Evolutionary conservation across 2,888 invertebrate species (phyloP), one percentile per base, ranked within the genome.

Genomic region (Thymelicus lineola): DNA sequence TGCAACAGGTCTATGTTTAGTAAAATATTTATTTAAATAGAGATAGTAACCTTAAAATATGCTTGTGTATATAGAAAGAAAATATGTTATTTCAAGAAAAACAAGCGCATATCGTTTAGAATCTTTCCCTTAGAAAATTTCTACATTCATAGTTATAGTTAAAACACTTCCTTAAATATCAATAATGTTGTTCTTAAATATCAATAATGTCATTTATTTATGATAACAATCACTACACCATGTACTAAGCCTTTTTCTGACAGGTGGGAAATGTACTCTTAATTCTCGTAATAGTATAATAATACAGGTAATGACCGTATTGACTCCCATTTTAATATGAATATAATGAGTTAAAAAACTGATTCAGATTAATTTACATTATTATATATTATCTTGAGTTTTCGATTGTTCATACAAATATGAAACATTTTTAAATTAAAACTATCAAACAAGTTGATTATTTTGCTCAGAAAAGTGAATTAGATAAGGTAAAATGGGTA

Each of bases 241-340:
- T 78, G 71, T 75, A 71, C 73, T 78, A 82, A 82, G 80, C 81
- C 79, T 82, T 79, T 77, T 78, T 76, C 73, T 75, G 81, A 77
- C 14, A 46, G 45, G 17, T 17, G 48, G 48, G 48, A 15, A 50
- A 50, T 50, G 7, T 50, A 15, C 7, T n/a, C n/a, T n/a, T n/a
- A n/a, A n/a, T n/a, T n/a, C 28, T 28, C 28, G 28, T 28, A 28
- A 28, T 28, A 1, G 5, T 28, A 28, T 28, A 28, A 3, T 20
- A n/a, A n/a, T n/a, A n/a, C n/a, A n/a, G n/a, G n/a, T n/a, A 15
- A 50, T 50, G 7, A 50, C 15, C 46, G 7, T 48, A n/a, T 48
- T 5, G 15, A 48, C 46, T 7, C 15, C 46, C 46, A 48, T 48
- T 48, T n/a, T 48, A 48, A n/a, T 48, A n/a, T 9, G 6, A 48